Conservation (phyloP, 2,888 invertebrate species). For the Phrixothrix hirtus region DNA sequence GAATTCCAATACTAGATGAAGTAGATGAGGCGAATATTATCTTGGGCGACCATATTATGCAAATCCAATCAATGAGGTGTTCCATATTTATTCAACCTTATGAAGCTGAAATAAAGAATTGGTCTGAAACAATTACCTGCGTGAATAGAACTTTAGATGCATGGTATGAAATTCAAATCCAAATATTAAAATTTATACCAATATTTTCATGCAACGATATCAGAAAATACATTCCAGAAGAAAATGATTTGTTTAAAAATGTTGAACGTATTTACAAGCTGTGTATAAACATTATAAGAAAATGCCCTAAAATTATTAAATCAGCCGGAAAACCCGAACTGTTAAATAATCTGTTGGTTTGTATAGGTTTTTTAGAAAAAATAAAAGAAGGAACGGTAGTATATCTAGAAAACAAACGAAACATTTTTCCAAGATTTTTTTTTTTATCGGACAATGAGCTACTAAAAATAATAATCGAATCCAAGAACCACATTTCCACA, state of each 20-base stretch:
- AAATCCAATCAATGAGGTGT: constrained; percentile 81
- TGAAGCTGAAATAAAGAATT: constrained; percentile 67
- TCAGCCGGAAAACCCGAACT: constrained; percentile 69
- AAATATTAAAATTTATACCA: constrained; percentile 84
- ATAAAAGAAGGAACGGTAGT: constrained; percentile 82
- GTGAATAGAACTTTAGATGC: constrained; percentile 76
- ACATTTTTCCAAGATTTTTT: constrained; percentile 86
- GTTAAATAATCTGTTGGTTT: constrained; percentile 70
- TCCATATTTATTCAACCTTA: constrained; percentile 86
- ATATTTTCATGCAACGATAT: constrained; percentile 88
- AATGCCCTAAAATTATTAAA: constrained; percentile 67
- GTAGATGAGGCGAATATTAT: constrained; percentile 79
- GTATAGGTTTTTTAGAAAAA: constrained; percentile 71
- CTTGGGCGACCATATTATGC: constrained; percentile 81
- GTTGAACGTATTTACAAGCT: constrained; percentile 70
- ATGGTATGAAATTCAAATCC: constrained; percentile 84
- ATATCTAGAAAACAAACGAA: constrained; percentile 81
- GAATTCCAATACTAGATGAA: constrained; percentile 69
- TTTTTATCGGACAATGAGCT: constrained; percentile 90
- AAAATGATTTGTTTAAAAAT: constrained; percentile 76
- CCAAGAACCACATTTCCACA: constrained; percentile 80
- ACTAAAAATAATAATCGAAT: constrained; percentile 87
- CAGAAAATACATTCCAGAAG: constrained; percentile 82
- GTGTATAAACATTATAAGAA: constrained; percentile 66
- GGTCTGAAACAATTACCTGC: constrained; percentile 74